Conservation (phyloP, 2,797 vertebrate genomes). For the Microctenopoma lineatum region DNA sequence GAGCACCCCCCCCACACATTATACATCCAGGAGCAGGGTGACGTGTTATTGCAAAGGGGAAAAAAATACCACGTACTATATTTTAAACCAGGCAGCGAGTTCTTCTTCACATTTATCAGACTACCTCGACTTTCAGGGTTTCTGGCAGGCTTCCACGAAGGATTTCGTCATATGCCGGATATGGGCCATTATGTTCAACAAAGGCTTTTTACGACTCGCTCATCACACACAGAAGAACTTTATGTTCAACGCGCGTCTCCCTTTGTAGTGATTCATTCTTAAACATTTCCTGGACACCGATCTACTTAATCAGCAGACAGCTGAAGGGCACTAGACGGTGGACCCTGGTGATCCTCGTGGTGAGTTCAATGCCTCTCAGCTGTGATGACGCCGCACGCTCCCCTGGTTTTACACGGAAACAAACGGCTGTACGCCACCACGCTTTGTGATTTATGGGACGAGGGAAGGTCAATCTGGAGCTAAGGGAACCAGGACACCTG, state of each 20-base stretch:
- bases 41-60: slow-evolving; percentile 14
- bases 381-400: slow-evolving; percentile 25
- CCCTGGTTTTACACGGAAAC: slow-evolving; percentile 47
- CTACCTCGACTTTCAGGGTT: slow-evolving; percentile 16
- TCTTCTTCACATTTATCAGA: slow-evolving; percentile 9
- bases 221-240: slow-evolving; percentile 38
- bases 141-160: slow-evolving; percentile 35
- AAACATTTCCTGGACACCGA: slow-evolving; percentile 53
- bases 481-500: too few relatives aligned
- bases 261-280: slow-evolving; percentile 48
- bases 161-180: slow-evolving; percentile 46
- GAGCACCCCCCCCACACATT: slow-evolving; percentile 45
- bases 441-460: slow-evolving; percentile 23
- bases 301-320: slow-evolving; percentile 50
- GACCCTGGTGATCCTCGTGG: slow-evolving; percentile 24
- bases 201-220: slow-evolving; percentile 43
- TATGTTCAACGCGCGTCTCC: slow-evolving; percentile 41
- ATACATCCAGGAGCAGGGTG: slow-evolving; percentile 20
- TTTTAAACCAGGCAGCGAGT: neutral
- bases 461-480: slow-evolving; percentile 8
- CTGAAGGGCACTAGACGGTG: slow-evolving; percentile 15
- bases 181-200: slow-evolving; percentile 35
- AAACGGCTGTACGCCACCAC: slow-evolving; percentile 36
- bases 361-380: slow-evolving; percentile 34
- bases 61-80: slow-evolving; percentile 8